Evolutionary conservation across 2,797 vertebrate species (phyloP).

Genomic region (Ctenosaura bakeri): DNA sequence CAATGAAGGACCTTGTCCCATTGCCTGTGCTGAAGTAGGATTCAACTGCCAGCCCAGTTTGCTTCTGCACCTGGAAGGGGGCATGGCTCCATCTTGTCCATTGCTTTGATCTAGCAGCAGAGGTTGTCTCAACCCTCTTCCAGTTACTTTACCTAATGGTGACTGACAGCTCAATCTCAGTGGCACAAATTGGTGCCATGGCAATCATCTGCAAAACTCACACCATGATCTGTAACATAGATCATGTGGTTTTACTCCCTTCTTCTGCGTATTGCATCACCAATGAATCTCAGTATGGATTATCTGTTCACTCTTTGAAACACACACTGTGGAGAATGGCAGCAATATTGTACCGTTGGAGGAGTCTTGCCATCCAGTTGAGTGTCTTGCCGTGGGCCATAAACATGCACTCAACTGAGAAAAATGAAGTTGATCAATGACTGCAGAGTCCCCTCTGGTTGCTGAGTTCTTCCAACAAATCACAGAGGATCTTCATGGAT

Average conservation of each 20-base stretch:
- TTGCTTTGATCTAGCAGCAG: not conserved
- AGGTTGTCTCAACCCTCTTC: not conserved
- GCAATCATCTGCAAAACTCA: not conserved
- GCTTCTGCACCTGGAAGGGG: not conserved
- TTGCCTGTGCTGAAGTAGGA: too few relatives aligned
- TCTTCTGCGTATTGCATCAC: not conserved
- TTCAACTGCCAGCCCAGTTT: not conserved
- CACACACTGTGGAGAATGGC: not conserved
- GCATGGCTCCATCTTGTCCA: not conserved
- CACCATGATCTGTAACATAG: not conserved
- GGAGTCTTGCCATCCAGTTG: not conserved
- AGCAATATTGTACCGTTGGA: not conserved
- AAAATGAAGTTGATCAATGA: conserved; percentile 24
- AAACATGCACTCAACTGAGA: not conserved
- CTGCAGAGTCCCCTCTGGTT: conserved; percentile 1
- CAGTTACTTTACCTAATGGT: not conserved
- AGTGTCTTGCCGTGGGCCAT: conserved; percentile 18
- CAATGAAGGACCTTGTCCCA: too few relatives aligned
- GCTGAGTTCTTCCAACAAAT: conserved; percentile 14
- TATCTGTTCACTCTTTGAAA: conserved; percentile 10
- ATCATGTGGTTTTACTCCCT: not conserved
- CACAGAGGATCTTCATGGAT: conserved; percentile 10
- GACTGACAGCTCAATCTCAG: not conserved
- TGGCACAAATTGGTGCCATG: not conserved
- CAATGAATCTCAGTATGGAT: not conserved